Percentiles rank a stretch among this genome's conserved stretches.
Evolutionary conservation across 2,888 invertebrate genomes (phyloP).

Genomic region (Sphinx pinastri): DNA sequence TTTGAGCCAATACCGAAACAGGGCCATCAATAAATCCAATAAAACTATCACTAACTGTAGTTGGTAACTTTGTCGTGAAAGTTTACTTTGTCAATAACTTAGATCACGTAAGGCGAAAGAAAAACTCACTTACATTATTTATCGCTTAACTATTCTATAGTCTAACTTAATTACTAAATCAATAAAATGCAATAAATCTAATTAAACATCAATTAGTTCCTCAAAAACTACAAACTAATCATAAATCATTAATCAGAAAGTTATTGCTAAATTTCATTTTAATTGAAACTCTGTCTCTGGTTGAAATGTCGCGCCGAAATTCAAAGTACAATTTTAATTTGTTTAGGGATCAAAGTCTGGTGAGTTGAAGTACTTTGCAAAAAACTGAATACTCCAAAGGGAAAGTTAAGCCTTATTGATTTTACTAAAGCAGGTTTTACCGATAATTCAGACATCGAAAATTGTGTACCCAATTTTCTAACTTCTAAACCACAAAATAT

Average conservation of each 20-base stretch:
- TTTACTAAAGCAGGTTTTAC: background rate
- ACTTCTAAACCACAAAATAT: too few species aligned
- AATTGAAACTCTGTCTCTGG: background rate
- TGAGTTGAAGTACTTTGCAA: background rate
- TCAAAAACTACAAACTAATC: background rate
- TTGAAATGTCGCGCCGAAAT: background rate
- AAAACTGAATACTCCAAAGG: background rate
- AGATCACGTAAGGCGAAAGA: slow-evolving; percentile 11
- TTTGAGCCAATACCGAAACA: background rate
- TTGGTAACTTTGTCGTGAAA: slow-evolving; percentile 8
- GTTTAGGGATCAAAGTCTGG: background rate
- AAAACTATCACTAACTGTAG: slow-evolving; percentile 14
- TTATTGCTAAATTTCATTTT: background rate
- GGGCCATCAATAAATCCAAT: background rate
- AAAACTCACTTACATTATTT: slow-evolving; percentile 14
- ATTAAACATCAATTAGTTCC: too few species aligned
- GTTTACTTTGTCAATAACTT: slow-evolving; percentile 14
- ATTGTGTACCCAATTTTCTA: too few species aligned
- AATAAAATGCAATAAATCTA: background rate
- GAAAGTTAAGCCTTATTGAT: background rate
- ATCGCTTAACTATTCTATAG: background rate
- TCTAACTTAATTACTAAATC: background rate
- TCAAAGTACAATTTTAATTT: background rate
- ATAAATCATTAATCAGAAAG: background rate
- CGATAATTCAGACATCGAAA: background rate